Conservation (phyloP, 2,888 invertebrate species). For the Troglohyphantes excavatus region DNA sequence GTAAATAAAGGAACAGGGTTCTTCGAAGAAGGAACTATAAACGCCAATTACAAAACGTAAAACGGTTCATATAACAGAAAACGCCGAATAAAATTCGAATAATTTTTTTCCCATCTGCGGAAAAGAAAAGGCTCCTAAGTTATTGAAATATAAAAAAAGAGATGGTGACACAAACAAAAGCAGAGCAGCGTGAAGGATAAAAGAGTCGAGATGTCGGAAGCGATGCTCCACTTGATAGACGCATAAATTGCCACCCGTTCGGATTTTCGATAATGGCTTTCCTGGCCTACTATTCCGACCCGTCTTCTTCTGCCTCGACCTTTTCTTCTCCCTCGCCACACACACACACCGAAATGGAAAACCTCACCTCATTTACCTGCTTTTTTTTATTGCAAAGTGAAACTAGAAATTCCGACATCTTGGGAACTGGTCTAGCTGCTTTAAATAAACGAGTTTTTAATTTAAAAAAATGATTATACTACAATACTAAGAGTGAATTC, state of each 20-base stretch:
- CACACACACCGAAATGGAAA: not conserved
- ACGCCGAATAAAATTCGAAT: not conserved
- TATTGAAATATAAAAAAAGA: no score
- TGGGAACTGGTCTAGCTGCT: not conserved
- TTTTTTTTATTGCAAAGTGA: not conserved
- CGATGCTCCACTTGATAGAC: slow-evolving; percentile 71
- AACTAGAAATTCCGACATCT: not conserved
- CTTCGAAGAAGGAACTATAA: no score
- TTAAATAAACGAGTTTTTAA: not conserved
- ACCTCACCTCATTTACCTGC: not conserved
- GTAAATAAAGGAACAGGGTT: no score
- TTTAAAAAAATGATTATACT: not conserved
- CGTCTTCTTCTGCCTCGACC: not conserved
- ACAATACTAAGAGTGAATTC: not conserved
- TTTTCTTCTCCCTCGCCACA: not conserved
- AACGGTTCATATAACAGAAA: not conserved
- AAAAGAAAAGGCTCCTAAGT: no score
- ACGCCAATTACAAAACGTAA: not conserved
- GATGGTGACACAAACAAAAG: not conserved
- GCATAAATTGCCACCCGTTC: not conserved
- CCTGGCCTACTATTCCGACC: slow-evolving; percentile 49
- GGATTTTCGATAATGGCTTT: not conserved
- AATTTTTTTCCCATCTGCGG: no score
- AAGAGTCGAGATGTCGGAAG: slow-evolving; percentile 39
- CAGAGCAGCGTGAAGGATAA: slow-evolving; percentile 42